Evolutionary conservation across 2,888 invertebrate species (phyloP), one percentile per base, ranked within the genome.

Genomic region (Saturnia pavonia): DNA sequence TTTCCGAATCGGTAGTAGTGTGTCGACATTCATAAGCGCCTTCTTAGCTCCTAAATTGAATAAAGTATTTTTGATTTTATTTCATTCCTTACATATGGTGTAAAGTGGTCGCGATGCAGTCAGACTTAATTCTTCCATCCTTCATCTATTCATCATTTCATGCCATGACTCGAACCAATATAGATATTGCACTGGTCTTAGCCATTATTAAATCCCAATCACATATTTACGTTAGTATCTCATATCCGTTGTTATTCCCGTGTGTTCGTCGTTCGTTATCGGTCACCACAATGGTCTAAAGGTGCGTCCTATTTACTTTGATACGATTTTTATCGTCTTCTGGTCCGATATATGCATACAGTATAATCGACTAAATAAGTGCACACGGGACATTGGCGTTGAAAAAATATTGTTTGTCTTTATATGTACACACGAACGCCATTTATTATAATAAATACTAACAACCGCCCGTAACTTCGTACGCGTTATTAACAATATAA

Each of bases 211-310:
- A 54, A 22, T 22, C 54, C 54, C 54, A 22, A n/a, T 7, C 8
- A 54, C 54, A 8, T 11, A 22, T 54, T 54, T 54, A 9, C 22
- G n/a, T 63, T 27, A 27, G 34, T 63, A n/a, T 40, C 65, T 65
- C 9, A 40, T n/a, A 40, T 40, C 34, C 34, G 65, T n/a, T 40
- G 65, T 65, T 65, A 22, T 65, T 65, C 65, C 65, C 65, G 40
- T 9, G n/a, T 40, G 65, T 45, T 22, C 25, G 65, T 40, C 8
- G 40, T n/a, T 14, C 51, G 74, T 78, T 78, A 84, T 83, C 83
- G 82, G 82, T 83, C 84, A 81, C 70, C 69, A 82, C 82, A 83
- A 83, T 81, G 77, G 78, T 67, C 77, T 74, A 78, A 79, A 78
- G 84, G 77, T 80, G 76, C 83, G 76, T 79, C 57, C 81, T 82